Evolutionary conservation across 2,797 vertebrate genomes (phyloP), one percentile per base, ranked within the genome.

Genomic region (Phataginus tetradactyla): DNA sequence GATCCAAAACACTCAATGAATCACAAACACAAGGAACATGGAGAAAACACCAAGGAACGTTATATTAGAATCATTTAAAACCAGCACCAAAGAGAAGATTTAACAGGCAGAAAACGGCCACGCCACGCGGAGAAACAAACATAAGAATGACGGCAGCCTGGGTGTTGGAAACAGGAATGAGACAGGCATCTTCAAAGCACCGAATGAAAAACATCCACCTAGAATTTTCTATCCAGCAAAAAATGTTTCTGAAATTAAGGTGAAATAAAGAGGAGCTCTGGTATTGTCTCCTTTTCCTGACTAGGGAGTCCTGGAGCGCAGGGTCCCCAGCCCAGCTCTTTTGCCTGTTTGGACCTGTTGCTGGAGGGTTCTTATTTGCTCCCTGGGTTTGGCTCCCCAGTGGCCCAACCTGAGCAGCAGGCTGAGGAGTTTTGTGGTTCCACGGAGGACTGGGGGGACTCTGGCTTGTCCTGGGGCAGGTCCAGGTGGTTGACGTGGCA

Each of bases 121-220:
- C 32, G 7, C 21, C 20, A 3, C 4, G 0, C 0, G 8, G 13
- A 21, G 4, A 0, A 1, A 0, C 0, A 0, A 2, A 15, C 0
- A 10, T 0, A 0, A 18, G 34, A 3, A 4, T 0, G 18, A 14
- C 3, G 0, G 32, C 42, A 0, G 53, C 39, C n/a, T 4, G 11
- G 0, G 20, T 0, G 0, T 4, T 1, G 29, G 59, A 2, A 45
- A 45, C 45, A 12, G 45, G 45, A 45, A 12, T 45, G 45, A 11
- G 10, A 45, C 11, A 12, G 10, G 13, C 5, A 0, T 7, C 9
- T 1, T 27, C 3, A 2, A 1, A 10, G 20, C 0, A 4, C 27
- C 2, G 5, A 57, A 12, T 13, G 14, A 51, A 29, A 6, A 1
- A n/a, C 4, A 7, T 6, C 42, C 1, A 17, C 57, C 42, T 12